Evolutionary conservation across 1,140 invertebrate genomes (phyloP), one percentile per base, ranked within the genome.

Genomic region (Agrilus planipennis): DNA sequence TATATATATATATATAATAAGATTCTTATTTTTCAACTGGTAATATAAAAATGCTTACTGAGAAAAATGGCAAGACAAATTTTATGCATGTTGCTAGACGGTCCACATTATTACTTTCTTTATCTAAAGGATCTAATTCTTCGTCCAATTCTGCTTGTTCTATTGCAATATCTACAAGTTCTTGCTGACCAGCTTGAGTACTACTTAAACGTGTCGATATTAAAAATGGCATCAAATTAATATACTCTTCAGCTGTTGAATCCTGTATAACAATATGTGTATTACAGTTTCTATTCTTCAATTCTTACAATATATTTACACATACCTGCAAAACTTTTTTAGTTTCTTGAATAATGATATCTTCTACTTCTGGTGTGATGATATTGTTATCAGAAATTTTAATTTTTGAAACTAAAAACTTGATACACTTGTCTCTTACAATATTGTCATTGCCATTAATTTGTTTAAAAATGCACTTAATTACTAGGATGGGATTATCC

Each of bases 191-290:
- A 45, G 69, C 70, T 14, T 85, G 69, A 22, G 86, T 84, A 47
- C 79, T 81, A 31, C 84, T 81, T 29, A 89, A 69, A 62, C 80
- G 79, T 7, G 91, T 81, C 63, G 76, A 76, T 1, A 76, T 77
- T 44, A 96, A 67, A 39, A 92, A 72, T 14, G 81, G 81, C 79
- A 96, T 89, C 21, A 95, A 77, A 32, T 78, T 72, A 44, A 89
- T 79, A 67, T 94, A 94, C 65, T 96, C 91, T 51, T 92, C 87
- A 34, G 86, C 84, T 25, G 83, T 89, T 9, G 89, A 81, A 72
- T 89, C 84, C 81, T 89, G 50, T 2, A 62, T 27, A 36, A 36
- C 12, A 21, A 40, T 22, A 34, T 27, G 11, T 17, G 29, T 41
- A 38, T 29, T n/a, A 29, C 4, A 29, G 28, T n/a, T 4, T 4